Percentiles rank a stretch among this genome's conserved stretches.
These are phyloP conservation scores for Rissa tridactyla DNA, from an alignment of 2,113 vertebrate genomes.

Conservation along the genomic window DNA sequence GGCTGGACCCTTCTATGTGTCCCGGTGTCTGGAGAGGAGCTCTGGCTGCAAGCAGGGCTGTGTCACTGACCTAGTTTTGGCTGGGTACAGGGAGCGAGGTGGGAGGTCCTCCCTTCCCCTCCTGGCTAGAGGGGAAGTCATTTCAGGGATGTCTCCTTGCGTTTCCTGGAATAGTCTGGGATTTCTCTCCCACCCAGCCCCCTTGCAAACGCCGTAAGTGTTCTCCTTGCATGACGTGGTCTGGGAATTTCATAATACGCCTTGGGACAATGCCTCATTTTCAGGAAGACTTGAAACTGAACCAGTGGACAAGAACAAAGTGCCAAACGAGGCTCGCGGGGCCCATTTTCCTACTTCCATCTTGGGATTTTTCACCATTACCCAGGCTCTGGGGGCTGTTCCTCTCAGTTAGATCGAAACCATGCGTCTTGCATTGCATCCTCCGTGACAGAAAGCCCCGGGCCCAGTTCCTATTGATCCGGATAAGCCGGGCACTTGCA, in stretches of 20 bases:
- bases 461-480: neutral
- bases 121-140: constrained; percentile 24
- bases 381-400: neutral
- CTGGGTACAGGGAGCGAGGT: neutral
- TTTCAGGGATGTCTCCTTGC: constrained; percentile 49
- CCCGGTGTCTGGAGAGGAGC: neutral
- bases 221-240: constrained; percentile 8
- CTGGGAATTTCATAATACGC: constrained; percentile 41
- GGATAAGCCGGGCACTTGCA: fast-evolving
- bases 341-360: neutral
- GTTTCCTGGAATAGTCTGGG: constrained; percentile 44
- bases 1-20: neutral
- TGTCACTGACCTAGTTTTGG: constrained; percentile 56
- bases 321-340: neutral
- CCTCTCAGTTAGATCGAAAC: neutral
- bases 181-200: constrained; percentile 9
- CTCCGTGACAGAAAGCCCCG: neutral
- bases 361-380: neutral
- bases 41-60: neutral
- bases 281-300: constrained; percentile 11
- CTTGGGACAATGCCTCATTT: constrained; percentile 48
- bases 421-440: neutral
- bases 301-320: neutral
- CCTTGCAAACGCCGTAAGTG: neutral
- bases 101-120: constrained; percentile 33